A percentile compares a stretch with the other conserved stretches of the same genome.
These are phyloP conservation scores for Lagorchestes hirsutus DNA, from an alignment of 2,797 vertebrate genomes.

Conservation along the genomic window DNA sequence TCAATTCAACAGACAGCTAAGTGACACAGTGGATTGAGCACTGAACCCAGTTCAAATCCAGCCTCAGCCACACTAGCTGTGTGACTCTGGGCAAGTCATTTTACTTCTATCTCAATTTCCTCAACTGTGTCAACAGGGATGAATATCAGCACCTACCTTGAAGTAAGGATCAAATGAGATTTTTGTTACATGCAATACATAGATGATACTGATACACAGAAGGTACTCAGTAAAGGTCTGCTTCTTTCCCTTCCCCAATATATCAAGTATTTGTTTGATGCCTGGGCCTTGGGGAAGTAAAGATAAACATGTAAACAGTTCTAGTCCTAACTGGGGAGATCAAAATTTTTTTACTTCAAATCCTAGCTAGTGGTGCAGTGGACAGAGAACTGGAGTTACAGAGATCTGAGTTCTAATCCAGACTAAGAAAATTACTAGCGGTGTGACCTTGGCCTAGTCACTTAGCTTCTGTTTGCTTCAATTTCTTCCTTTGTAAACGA, in stretches of 20 bases:
- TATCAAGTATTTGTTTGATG: not conserved
- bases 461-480: not conserved
- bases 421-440: not conserved
- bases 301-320: not conserved
- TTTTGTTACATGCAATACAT: fast-evolving
- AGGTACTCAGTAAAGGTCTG: not conserved
- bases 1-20: not conserved
- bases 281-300: not conserved
- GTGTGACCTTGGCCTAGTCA: not conserved
- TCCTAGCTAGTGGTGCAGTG: not conserved
- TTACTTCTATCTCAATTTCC: not conserved
- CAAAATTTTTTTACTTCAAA: not conserved
- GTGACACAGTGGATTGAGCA: not conserved
- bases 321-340: not conserved
- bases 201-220: not conserved
- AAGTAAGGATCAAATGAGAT: not conserved
- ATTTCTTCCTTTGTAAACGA: not conserved
- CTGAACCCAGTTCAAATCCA: not conserved
- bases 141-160: not conserved
- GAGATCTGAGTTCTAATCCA: not conserved
- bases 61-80: not conserved
- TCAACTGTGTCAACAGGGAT: not conserved
- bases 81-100: not conserved
- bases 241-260: not conserved
- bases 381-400: not conserved